A percentile compares a stretch with the other conserved stretches of the same genome.
Conservation (phyloP, 2,888 invertebrate genomes). For the Callyntrura guangdongensis region DNA sequence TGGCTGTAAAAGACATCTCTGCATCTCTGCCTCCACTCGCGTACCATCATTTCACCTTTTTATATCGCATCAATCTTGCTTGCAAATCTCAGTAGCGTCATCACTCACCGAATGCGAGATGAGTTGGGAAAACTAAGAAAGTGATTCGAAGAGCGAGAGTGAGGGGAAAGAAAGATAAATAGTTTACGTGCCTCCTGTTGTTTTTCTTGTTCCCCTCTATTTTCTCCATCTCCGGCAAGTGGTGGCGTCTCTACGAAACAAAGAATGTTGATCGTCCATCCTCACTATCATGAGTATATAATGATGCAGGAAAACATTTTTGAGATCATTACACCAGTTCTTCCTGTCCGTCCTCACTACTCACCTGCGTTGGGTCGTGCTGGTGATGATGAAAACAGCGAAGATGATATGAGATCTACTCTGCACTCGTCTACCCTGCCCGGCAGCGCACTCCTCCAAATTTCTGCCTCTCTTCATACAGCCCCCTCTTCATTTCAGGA, state of each 20-base stretch:
- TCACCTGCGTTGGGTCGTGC: constrained; percentile 14
- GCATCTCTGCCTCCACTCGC: too few species aligned
- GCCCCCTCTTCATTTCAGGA: not conserved
- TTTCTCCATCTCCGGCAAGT: not conserved
- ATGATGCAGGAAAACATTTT: constrained; percentile 42
- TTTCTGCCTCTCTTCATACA: not conserved
- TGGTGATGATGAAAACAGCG: constrained; percentile 7
- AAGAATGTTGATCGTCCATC: constrained; percentile 27
- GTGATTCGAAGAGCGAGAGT: not conserved
- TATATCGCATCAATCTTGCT: too few species aligned
- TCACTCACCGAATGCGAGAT: too few species aligned
- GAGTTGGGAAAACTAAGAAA: not conserved
- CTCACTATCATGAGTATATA: constrained; percentile 10
- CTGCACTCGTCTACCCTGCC: not conserved
- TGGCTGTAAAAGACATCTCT: too few species aligned
- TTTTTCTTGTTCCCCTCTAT: not conserved
- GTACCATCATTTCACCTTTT: too few species aligned
- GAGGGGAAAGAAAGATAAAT: constrained; percentile 28
- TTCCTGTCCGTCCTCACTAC: not conserved
- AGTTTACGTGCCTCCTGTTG: not conserved
- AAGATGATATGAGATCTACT: constrained; percentile 36
- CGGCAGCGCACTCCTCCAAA: not conserved
- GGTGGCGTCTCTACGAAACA: not conserved
- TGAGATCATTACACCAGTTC: constrained; percentile 25
- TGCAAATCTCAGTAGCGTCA: too few species aligned